Evolutionary conservation across 1,140 invertebrate genomes (phyloP).

Genomic region (Grapholita molesta): DNA sequence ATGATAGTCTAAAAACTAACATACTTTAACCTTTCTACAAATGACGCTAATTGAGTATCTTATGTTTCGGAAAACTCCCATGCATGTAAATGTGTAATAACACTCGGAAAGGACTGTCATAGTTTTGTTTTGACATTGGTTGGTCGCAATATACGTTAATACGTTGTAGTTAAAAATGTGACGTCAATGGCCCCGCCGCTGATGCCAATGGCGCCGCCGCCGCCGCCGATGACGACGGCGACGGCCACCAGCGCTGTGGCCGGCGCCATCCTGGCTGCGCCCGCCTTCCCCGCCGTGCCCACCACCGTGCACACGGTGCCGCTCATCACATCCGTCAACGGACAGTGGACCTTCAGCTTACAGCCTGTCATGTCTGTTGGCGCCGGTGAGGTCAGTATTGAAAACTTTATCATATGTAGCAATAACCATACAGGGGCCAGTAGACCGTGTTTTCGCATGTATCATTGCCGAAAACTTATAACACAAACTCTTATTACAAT

Average conservation of each 20-base stretch:
- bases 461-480: too few species aligned
- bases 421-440: not conserved
- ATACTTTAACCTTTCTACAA: too few species aligned
- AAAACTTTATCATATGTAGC: not conserved
- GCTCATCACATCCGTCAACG: slow-evolving; percentile 62
- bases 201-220: slow-evolving; percentile 22
- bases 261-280: not conserved
- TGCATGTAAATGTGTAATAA: too few species aligned
- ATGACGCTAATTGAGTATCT: too few species aligned
- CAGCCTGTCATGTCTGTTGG: slow-evolving; percentile 70
- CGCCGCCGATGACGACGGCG: slow-evolving; percentile 10
- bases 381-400: slow-evolving; percentile 53
- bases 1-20: too few species aligned
- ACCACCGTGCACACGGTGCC: slow-evolving; percentile 61
- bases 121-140: not conserved
- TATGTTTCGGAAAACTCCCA: too few species aligned
- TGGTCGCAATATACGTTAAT: not conserved
- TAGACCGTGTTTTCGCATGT: not conserved
- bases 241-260: slow-evolving; percentile 17
- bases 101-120: too few species aligned
- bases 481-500: too few species aligned
- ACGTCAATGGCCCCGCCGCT: slow-evolving; percentile 41
- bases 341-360: slow-evolving; percentile 68
- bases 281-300: slow-evolving; percentile 38
- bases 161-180: slow-evolving; percentile 39